A percentile compares a stretch with the other conserved stretches of the same genome.
phyloP scores from a whole-genome alignment of 64 coral and sea anemone genomes.

The Stichodactyla helianthus region DNA sequence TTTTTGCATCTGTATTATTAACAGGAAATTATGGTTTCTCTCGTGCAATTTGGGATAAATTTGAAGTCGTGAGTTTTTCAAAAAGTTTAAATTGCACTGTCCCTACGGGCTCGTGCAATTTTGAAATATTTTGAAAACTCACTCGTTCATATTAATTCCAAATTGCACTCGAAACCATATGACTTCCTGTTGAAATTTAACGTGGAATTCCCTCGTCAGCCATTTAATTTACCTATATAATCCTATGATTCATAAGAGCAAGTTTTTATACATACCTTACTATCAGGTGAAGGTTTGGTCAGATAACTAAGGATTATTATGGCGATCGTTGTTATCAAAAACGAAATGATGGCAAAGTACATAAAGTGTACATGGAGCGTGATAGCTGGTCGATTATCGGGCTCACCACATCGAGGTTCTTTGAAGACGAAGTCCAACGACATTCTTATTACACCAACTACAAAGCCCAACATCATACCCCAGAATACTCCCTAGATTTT shows the following conservation, averaged over 20 bases:
- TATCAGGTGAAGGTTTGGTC: conserved; percentile 39
- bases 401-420: conserved; percentile 71
- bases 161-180: no score
- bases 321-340: conserved; percentile 69
- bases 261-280: conserved; percentile 34
- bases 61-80: no score
- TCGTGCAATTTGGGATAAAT: no score
- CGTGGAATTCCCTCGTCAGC: no score
- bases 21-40: no score
- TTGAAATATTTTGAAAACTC: no score
- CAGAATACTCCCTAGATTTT: conserved; percentile 12
- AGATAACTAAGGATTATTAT: conserved; percentile 79
- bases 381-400: conserved; percentile 73
- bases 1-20: no score
- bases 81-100: no score
- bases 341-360: conserved; percentile 93
- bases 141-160: no score
- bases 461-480: conserved; percentile 17
- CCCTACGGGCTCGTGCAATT: no score
- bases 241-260: background rate
- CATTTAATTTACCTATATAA: background rate
- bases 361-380: conserved; percentile 87
- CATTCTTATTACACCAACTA: conserved; percentile 76
- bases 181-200: no score
- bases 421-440: conserved; percentile 80